Evolutionary conservation across 2,797 vertebrate species (phyloP), one percentile per base, ranked within the genome.

Genomic region (Gila robusta): DNA sequence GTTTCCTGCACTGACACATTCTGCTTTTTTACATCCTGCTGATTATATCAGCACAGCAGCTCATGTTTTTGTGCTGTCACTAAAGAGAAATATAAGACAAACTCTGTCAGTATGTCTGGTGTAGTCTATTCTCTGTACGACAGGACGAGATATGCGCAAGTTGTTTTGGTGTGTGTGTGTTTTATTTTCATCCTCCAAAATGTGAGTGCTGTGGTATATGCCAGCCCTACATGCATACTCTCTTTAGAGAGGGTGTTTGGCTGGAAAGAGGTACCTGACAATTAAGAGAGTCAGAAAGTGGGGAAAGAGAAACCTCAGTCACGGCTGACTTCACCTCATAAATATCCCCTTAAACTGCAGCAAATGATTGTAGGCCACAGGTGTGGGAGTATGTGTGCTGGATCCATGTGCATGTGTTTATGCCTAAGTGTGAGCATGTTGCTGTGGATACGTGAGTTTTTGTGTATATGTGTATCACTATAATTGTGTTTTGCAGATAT

Each of bases 291-390:
- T 87, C 82, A 69, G 82, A 88, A 87, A 85, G 62, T 85, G 84
- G 74, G 87, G 82, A 62, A 85, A 89, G 87, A 89, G 82, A 89
- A 91, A 85, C 86, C 87, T 89, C 84, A 85, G 87, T 89, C 89
- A 91, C 81, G 87, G 86, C 86, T 91, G 89, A 89, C 79, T 91
- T 91, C 86, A 89, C 81, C 86, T 89, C 82, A 86, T 91, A 88
- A 89, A 89, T 88, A 91, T 87, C 81, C 79, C 86, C 84, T 83
- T 91, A 91, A 91, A 88, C 49, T 69, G 87, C 88, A 86, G 74
- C 84, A 84, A 91, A 87, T 91, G 81, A 89, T 87, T 87, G 76
- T 84, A 82, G 83, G 69, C 64, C 84, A 89, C 84, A 91, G 88
- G 84, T 89, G 90, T 89, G 85, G 26, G 76, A 56, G 37, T 82